These are phyloP conservation scores for Ylistrum balloti DNA, from an alignment of 1,140 invertebrate species.

Conservation along the genomic window DNA sequence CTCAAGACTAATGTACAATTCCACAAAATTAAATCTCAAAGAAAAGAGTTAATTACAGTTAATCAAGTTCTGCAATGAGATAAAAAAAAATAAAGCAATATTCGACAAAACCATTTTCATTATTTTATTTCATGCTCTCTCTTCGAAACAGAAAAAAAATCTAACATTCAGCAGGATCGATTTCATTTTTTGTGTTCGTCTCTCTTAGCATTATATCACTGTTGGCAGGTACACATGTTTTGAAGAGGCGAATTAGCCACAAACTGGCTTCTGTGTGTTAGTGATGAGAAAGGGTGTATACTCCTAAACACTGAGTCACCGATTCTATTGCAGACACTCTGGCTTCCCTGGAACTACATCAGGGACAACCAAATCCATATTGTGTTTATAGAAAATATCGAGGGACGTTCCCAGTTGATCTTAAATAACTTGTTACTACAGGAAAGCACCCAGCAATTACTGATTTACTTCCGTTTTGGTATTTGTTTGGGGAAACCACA, in stretches of 20 bases:
- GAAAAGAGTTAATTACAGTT: not conserved
- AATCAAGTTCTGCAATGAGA: not conserved
- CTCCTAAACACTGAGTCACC: not conserved
- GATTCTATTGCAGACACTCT: not conserved
- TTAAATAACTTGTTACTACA: too few species aligned
- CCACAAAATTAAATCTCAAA: not conserved
- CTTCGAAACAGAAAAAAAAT: not conserved
- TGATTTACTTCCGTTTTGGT: too few species aligned
- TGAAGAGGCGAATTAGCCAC: not conserved
- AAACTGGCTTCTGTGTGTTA: not conserved
- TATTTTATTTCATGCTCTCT: not conserved
- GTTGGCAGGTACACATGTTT: constrained; percentile 18
- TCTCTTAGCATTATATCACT: not conserved
- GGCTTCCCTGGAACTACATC: not conserved
- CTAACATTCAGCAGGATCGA: not conserved
- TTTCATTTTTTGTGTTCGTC: constrained; percentile 1
- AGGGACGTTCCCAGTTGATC: not conserved
- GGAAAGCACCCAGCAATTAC: too few species aligned
- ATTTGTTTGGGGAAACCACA: too few species aligned
- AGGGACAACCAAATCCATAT: constrained; percentile 33
- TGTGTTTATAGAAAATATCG: not conserved
- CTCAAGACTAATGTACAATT: constrained; percentile 5
- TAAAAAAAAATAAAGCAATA: constrained; percentile 9
- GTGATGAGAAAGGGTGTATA: constrained; percentile 38
- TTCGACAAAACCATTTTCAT: not conserved